A percentile compares a stretch with the other conserved stretches of the same genome.
These are phyloP conservation scores for Notarius lentiginosus DNA, from an alignment of 2,113 vertebrate species.

Conservation along the genomic window DNA sequence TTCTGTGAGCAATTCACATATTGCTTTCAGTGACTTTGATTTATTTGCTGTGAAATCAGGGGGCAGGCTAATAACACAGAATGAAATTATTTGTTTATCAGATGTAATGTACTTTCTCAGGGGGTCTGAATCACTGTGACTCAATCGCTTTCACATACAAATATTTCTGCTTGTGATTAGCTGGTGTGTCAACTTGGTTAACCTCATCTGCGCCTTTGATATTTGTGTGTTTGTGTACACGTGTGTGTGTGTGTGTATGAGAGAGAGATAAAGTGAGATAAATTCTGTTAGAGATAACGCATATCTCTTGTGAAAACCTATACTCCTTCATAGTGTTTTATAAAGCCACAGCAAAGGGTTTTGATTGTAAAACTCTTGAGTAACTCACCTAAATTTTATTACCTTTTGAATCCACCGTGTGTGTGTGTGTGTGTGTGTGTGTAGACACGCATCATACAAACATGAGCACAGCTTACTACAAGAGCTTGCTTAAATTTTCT, in stretches of 20 bases:
- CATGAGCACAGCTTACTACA: constrained; percentile 25
- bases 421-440: constrained; percentile 46
- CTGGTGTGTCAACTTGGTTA: constrained; percentile 66
- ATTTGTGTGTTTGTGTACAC: constrained; percentile 44
- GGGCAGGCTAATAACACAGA: constrained; percentile 85
- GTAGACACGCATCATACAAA: constrained; percentile 53
- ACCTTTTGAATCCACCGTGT: constrained; percentile 39
- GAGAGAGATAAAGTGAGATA: constrained; percentile 20
- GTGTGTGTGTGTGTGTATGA: constrained; percentile 11
- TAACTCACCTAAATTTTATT: constrained; percentile 54
- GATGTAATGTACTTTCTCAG: constrained; percentile 77
- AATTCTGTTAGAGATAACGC: constrained; percentile 60
- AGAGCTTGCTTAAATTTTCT: constrained; percentile 63
- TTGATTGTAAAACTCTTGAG: constrained; percentile 50
- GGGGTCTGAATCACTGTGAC: constrained; percentile 76
- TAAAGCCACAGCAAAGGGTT: constrained; percentile 47
- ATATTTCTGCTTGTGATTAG: constrained; percentile 79
- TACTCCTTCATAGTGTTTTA: constrained; percentile 48
- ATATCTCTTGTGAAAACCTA: constrained; percentile 52
- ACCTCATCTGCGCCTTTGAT: constrained; percentile 62
- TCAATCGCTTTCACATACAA: constrained; percentile 51
- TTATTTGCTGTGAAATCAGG: constrained; percentile 91
- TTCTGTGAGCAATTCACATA: constrained; percentile 43
- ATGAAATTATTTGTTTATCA: constrained; percentile 95
- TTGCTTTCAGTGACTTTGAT: constrained; percentile 82